Base-by-base conservation (phyloP, 2,113 vertebrate species). In the Manacus vitellinus region DNA sequence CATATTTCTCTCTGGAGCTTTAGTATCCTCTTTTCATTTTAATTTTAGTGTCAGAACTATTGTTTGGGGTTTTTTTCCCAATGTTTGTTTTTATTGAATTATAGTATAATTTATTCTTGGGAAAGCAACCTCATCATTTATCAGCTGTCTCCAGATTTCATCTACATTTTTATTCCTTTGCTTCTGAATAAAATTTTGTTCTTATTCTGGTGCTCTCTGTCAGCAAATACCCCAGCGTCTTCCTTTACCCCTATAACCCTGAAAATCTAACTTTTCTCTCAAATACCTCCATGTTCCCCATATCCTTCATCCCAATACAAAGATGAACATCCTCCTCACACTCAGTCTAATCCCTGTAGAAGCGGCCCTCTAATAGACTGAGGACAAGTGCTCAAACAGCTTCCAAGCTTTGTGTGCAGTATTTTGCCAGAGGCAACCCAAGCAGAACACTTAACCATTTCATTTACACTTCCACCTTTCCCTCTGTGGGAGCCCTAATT, bases 121-220 rank as follows among this genome's bases (percentile, higher is more conserved):
- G 65, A 91, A 91, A 89, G 30, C 28, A 82, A 21, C 21, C 51
- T 51, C 31, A 91, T 58, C 1, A 70, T 87, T 94, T 82, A 63
- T 75, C 92, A 91, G 4, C 12, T 82, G 28, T 71, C 49, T 49
- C 31, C 66, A 80, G 65, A 85, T 82, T 75, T 91, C 47, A 80
- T 88, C 87, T 94, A 46, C 14, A 49, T 68, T 91, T 96, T 89
- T 54, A 67, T 65, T 89, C n/a, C 46, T 85, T 91, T 72, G 8
- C 13, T 52, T 87, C 37, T 85, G 52, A 85, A 51, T 43, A 88
- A 79, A 83, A 52, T 58, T 28, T 6, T 24, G 8, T 62, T 88
- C 14, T 71, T 49, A 47, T 54, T 84, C 41, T 66, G 25, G 24
- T 56, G 21, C 15, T 66, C 21, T 54, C 28, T 78, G 37, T 63